A percentile compares a stretch with the other conserved stretches of the same genome.
phyloP scores from a whole-genome alignment of 1,140 invertebrate genomes.

The Heliothis virescens region DNA sequence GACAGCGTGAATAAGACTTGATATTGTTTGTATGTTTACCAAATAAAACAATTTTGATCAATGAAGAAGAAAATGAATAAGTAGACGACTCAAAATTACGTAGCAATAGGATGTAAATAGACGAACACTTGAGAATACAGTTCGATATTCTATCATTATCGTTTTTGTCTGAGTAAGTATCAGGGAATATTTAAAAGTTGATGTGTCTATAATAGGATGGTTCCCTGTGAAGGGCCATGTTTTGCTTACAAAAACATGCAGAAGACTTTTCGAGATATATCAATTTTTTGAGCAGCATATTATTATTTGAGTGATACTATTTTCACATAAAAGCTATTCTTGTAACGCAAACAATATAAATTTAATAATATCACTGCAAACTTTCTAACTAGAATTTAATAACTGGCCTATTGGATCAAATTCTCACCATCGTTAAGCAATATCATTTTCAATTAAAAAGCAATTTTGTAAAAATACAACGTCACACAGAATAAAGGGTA shows the following conservation, averaged over 20 bases:
- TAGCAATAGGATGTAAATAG: no score
- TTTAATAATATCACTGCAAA: conserved; percentile 29
- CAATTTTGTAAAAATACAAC: conserved; percentile 39
- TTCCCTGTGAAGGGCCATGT: no score
- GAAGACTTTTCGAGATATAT: no score
- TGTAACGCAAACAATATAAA: conserved; percentile 15
- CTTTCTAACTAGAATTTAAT: conserved; percentile 38
- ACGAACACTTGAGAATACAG: no score
- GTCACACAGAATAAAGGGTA: conserved; percentile 18
- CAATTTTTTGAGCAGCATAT: not conserved
- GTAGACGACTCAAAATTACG: not conserved
- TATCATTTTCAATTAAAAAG: conserved; percentile 46
- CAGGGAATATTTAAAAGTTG: no score
- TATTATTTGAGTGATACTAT: not conserved
- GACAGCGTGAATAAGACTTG: not conserved
- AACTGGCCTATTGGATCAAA: conserved; percentile 2
- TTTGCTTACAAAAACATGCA: no score
- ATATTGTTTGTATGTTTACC: not conserved
- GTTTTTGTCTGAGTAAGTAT: no score
- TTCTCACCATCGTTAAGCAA: conserved; percentile 21
- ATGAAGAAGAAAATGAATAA: not conserved
- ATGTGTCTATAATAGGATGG: no score
- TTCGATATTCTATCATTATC: no score
- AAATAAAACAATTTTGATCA: not conserved
- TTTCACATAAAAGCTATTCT: not conserved